These are phyloP conservation scores for Mugil cephalus DNA, from an alignment of 2,113 vertebrate species.

Conservation along the genomic window DNA sequence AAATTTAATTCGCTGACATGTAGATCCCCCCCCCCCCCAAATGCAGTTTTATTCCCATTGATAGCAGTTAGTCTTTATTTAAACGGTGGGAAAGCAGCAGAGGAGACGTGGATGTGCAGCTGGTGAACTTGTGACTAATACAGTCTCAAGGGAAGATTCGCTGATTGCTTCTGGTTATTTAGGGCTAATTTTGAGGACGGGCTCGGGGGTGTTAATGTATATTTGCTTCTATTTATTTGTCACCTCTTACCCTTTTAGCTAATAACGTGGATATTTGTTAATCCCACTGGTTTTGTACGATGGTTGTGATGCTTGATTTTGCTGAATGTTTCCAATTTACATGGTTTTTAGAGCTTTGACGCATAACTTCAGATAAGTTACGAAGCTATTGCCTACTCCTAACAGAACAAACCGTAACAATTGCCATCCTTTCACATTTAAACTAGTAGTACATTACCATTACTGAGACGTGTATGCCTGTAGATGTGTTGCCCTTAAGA, in stretches of 20 bases:
- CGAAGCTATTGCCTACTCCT: constrained; percentile 43
- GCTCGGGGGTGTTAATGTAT: constrained; percentile 40
- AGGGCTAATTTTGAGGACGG: constrained; percentile 51
- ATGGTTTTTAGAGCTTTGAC: constrained; percentile 32
- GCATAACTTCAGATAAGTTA: constrained; percentile 38
- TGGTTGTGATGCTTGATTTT: constrained; percentile 58
- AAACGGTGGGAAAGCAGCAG: constrained; percentile 34
- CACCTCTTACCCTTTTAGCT: constrained; percentile 60
- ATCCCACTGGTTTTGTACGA: constrained; percentile 61
- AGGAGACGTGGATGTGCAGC: constrained; percentile 30
- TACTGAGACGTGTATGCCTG: constrained; percentile 42
- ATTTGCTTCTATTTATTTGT: constrained; percentile 80
- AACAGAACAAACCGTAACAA: constrained; percentile 47
- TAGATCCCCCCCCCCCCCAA: constrained; percentile 7
- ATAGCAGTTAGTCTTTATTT: constrained; percentile 25
- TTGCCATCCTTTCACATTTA: constrained; percentile 54
- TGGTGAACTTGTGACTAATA: constrained; percentile 19
- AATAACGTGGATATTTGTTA: constrained; percentile 64
- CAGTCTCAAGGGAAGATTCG: constrained; percentile 40
- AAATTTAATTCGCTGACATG: constrained; percentile 22
- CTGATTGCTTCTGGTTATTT: constrained; percentile 37
- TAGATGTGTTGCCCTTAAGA: constrained; percentile 42
- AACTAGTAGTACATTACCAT: constrained; percentile 36
- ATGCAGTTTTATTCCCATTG: constrained; percentile 28
- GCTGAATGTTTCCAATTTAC: constrained; percentile 56